phyloP scores from a whole-genome alignment of 2,888 invertebrate species.

The Acanthosepion pharaonis region DNA sequence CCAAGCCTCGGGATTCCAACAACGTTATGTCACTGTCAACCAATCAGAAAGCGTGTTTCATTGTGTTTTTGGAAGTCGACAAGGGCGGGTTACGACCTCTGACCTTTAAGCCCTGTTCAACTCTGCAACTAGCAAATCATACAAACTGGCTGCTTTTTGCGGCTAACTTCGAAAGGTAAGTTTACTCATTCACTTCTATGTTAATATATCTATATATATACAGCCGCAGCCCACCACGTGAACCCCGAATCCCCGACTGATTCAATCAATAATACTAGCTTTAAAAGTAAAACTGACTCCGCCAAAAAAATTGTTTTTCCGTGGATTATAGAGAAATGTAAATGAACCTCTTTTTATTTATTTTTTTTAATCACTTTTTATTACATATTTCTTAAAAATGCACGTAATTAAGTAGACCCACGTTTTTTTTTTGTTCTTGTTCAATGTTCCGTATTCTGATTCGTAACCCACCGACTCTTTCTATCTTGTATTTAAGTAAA shows the following conservation, averaged over 20 bases:
- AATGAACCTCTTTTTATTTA: not conserved
- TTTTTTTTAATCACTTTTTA: not conserved
- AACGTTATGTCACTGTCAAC: conserved; percentile 43
- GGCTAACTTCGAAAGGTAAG: conserved; percentile 33
- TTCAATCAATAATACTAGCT: not conserved
- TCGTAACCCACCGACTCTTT: not conserved
- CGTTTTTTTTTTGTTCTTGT: not conserved
- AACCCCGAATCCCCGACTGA: not conserved
- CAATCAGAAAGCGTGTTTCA: conserved; percentile 37
- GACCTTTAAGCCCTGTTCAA: conserved; percentile 44
- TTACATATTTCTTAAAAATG: not conserved
- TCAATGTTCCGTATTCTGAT: not conserved
- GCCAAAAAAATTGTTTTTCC: not conserved
- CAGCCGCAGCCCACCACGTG: not conserved
- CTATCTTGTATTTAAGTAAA: not conserved
- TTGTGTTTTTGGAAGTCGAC: not conserved
- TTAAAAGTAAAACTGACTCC: not conserved
- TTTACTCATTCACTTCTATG: not conserved
- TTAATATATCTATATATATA: not conserved
- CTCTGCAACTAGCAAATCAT: conserved; percentile 8
- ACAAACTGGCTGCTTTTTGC: conserved; percentile 33
- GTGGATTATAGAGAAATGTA: not conserved
- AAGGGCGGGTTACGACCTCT: conserved; percentile 43
- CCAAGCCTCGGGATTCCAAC: conserved; percentile 23
- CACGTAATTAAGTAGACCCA: not conserved